Conservation (phyloP, 1,140 invertebrate species). For the Nymphalis io region DNA sequence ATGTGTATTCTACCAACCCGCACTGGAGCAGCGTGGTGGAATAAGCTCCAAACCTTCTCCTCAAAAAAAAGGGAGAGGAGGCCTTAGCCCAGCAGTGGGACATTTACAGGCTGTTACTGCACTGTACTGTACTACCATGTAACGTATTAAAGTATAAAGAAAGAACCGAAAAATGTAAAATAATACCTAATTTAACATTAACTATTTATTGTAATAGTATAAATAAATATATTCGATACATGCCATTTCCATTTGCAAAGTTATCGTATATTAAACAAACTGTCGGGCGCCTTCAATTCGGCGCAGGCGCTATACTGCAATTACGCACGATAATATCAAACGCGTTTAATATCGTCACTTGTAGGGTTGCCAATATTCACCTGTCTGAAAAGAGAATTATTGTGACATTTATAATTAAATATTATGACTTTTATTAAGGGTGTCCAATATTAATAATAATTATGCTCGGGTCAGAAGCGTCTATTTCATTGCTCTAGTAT, state of each 20-base stretch:
- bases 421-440: neutral
- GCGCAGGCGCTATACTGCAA: conserved; percentile 46
- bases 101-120: too few relatives aligned
- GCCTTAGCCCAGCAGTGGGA: too few relatives aligned
- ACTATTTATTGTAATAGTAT: too few relatives aligned
- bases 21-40: too few relatives aligned
- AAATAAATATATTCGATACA: neutral
- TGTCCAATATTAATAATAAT: neutral
- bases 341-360: conserved; percentile 41
- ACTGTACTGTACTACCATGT: too few relatives aligned
- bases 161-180: too few relatives aligned
- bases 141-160: too few relatives aligned
- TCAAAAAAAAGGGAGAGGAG: too few relatives aligned
- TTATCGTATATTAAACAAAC: conserved; percentile 41
- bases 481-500: too few relatives aligned
- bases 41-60: too few relatives aligned
- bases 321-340: conserved; percentile 50
- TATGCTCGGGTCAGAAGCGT: neutral
- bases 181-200: too few relatives aligned
- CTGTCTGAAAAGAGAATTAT: neutral
- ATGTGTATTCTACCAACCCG: too few relatives aligned
- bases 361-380: conserved; percentile 36
- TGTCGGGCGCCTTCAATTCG: conserved; percentile 48
- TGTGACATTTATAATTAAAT: neutral
- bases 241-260: neutral